Evolutionary conservation across 2,797 vertebrate genomes (phyloP), one percentile per base, ranked within the genome.

Genomic region (Phoeniculus purpureus): DNA sequence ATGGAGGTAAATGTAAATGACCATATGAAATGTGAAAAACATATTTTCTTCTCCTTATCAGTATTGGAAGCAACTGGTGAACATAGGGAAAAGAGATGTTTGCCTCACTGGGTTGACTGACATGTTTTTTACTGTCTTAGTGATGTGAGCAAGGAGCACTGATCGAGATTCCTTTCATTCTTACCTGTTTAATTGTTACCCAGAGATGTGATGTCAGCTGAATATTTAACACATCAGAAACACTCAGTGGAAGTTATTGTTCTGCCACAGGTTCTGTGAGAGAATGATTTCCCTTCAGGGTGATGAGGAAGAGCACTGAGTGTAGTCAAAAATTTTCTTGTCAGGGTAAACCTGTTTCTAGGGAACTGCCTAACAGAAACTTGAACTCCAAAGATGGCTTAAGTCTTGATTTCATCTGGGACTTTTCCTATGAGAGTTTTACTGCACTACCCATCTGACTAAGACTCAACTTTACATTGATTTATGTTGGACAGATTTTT

Each of bases 191-290:
- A 85, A 85, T 88, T 92, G 59, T 59, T 26, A 85, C 75, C 37
- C 37, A 47, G 77, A 87, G 72, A 79, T 70, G 45, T 78, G 40
- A 90, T 90, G 72, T 75, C 81, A 90, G 64, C 59, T 71, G 83
- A 81, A 68, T 65, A 56, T 84, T 94, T 84, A 81, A 75, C 51
- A 79, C 64, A 85, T 94, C 84, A 88, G 67, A 81, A 92, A 15
- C 52, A 81, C 62, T 92, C 52, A n/a, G 13, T 85, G 62, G 74
- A 90, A 87, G 92, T 94, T 81, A 78, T 66, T 87, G 87, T 81
- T 75, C 80, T 92, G 87, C 87, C 87, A 80, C 60, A 87, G 83
- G 61, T 71, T 87, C 56, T 84, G 48, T 37, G 54, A 71, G 61
- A 81, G 58, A 78, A 62, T 85, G 72, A 90, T 90, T 85, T 90